phyloP scores from a whole-genome alignment of 2,113 vertebrate genomes.

The Anolis sagrei region DNA sequence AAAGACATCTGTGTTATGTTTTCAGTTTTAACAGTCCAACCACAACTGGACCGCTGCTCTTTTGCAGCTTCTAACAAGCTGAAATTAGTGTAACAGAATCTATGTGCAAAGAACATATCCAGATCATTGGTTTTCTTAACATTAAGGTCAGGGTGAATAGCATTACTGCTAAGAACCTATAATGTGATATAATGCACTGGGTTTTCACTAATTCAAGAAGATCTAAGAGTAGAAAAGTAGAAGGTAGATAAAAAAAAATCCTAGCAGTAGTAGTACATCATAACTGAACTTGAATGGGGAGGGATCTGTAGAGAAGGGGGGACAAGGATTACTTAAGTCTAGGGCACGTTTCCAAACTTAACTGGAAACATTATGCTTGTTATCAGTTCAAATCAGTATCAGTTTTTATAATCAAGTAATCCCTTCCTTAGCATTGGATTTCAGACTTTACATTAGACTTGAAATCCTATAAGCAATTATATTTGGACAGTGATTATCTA shows the following conservation, averaged over 20 bases:
- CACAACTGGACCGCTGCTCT: not conserved
- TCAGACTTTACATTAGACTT: not conserved
- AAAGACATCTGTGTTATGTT: not conserved
- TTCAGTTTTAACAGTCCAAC: constrained; percentile 17
- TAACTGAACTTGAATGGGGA: not conserved
- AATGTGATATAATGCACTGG: not conserved
- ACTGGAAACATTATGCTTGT: no score
- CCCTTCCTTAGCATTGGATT: not conserved
- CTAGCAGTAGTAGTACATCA: not conserved
- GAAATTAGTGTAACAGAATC: not conserved
- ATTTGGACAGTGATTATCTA: not conserved
- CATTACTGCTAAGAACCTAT: not conserved
- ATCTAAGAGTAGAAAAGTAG: not conserved
- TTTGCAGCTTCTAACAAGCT: not conserved
- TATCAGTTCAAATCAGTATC: not conserved
- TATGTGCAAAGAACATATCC: not conserved
- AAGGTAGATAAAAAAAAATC: not conserved
- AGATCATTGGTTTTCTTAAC: not conserved
- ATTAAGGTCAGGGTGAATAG: not conserved
- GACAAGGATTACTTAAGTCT: not conserved
- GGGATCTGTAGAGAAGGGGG: not conserved
- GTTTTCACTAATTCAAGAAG: not conserved
- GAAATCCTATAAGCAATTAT: not conserved
- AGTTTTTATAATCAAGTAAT: not conserved
- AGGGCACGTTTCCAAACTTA: not conserved